phyloP scores from a whole-genome alignment of 2,113 vertebrate species.

The Nettapus auritus region DNA sequence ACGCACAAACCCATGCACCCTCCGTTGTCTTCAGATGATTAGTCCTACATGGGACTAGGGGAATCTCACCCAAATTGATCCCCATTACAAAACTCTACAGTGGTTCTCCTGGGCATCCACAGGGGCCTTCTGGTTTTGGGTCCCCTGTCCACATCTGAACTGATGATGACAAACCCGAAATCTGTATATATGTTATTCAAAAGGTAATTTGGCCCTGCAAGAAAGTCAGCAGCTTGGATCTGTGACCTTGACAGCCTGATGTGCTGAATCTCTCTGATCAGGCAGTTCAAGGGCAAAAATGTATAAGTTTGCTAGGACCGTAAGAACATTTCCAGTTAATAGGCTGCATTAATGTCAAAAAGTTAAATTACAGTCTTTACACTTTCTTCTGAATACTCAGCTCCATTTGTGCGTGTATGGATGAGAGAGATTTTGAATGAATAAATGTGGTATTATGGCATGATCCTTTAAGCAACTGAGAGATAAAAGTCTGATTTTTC shows the following conservation, averaged over 20 bases:
- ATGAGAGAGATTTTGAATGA: conserved; percentile 44
- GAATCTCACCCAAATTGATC: background rate
- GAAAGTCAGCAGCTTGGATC: background rate
- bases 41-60: background rate
- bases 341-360: background rate
- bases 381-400: background rate
- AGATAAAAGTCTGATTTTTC: conserved; percentile 41
- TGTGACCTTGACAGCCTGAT: background rate
- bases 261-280: background rate
- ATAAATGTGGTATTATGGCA: conserved; percentile 32
- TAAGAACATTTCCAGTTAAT: background rate
- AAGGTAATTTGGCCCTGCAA: background rate
- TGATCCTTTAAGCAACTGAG: conserved; percentile 37
- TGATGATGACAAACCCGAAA: background rate
- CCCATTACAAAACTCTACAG: background rate
- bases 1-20: background rate
- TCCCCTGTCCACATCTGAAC: fast-evolving
- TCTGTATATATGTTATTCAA: background rate
- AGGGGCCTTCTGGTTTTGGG: background rate
- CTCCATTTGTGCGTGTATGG: background rate
- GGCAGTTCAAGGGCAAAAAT: background rate
- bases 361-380: conserved; percentile 2
- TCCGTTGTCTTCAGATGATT: background rate
- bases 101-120: background rate
- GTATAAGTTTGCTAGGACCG: background rate